Evolutionary conservation across 2,797 vertebrate species (phyloP).

Genomic region (Chaunax sp.): DNA sequence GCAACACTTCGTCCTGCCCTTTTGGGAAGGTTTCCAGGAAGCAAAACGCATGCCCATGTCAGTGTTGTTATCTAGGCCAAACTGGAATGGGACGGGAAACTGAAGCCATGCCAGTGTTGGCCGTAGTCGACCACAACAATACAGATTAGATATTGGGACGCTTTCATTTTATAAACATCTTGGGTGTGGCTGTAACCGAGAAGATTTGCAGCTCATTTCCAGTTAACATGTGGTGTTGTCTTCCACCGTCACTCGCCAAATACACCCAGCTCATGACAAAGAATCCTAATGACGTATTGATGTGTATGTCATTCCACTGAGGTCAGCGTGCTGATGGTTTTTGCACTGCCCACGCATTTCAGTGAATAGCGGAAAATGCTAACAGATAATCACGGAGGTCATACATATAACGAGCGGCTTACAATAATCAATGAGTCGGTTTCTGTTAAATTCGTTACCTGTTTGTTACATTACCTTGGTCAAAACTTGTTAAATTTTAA

Average conservation of each 20-base stretch:
- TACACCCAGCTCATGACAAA: conserved; percentile 16
- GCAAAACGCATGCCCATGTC: conserved; percentile 25
- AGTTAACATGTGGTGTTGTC: not conserved
- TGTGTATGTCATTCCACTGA: not conserved
- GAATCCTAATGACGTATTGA: conserved; percentile 15
- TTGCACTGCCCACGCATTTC: conserved; percentile 11
- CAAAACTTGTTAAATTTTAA: too few relatives aligned
- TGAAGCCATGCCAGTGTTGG: not conserved
- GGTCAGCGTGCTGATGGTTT: not conserved
- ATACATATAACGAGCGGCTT: rapidly evolving
- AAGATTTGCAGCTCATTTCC: rapidly evolving
- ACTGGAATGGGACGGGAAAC: not conserved
- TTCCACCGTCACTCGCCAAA: not conserved
- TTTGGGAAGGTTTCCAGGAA: conserved; percentile 16
- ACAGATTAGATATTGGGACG: too few relatives aligned
- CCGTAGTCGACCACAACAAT: not conserved
- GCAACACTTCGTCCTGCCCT: not conserved
- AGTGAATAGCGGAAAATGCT: not conserved
- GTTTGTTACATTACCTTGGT: too few relatives aligned
- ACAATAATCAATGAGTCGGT: not conserved
- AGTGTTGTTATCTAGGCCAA: conserved; percentile 5
- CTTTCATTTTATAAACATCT: not conserved
- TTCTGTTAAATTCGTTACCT: too few relatives aligned
- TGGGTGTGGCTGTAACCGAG: not conserved
- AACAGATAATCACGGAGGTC: too few relatives aligned